Conservation (phyloP, 2,888 invertebrate genomes). For the Scaptomyza flava region DNA sequence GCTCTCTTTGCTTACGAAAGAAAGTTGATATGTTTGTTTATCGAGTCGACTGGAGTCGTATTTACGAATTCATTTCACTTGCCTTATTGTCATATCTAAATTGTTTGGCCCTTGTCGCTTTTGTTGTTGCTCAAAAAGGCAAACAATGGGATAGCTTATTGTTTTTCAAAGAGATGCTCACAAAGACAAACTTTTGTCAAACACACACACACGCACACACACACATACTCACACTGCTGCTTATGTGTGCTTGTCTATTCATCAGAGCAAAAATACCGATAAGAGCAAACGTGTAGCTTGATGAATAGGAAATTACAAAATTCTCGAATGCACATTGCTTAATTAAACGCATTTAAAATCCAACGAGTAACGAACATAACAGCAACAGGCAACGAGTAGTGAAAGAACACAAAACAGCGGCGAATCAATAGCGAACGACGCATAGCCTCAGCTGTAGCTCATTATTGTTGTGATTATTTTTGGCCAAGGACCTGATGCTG, state of each 20-base stretch:
- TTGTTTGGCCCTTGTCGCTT: conserved; percentile 59
- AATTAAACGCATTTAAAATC: conserved; percentile 53
- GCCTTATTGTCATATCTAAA: conserved; percentile 64
- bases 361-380: not conserved
- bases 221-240: not conserved
- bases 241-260: conserved; percentile 47
- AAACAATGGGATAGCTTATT: conserved; percentile 69
- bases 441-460: conserved; percentile 15
- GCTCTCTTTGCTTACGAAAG: conserved; percentile 36
- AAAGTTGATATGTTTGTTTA: conserved; percentile 32
- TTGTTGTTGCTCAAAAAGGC: conserved; percentile 72
- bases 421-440: conserved; percentile 4
- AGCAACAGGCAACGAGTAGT: not conserved
- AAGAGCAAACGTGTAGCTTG: conserved; percentile 47
- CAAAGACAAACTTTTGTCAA: conserved; percentile 44
- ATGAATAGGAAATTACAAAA: conserved; percentile 70
- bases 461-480: conserved; percentile 43
- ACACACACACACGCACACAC: not conserved
- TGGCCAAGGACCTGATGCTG: conserved; percentile 11
- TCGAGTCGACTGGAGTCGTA: conserved; percentile 18
- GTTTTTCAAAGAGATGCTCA: conserved; percentile 59
- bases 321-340: conserved; percentile 63
- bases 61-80: conserved; percentile 56
- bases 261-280: conserved; percentile 43
- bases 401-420: not conserved